Base-by-base conservation (phyloP, 1,140 invertebrate genomes). In the Drosophila mojavensis region DNA sequence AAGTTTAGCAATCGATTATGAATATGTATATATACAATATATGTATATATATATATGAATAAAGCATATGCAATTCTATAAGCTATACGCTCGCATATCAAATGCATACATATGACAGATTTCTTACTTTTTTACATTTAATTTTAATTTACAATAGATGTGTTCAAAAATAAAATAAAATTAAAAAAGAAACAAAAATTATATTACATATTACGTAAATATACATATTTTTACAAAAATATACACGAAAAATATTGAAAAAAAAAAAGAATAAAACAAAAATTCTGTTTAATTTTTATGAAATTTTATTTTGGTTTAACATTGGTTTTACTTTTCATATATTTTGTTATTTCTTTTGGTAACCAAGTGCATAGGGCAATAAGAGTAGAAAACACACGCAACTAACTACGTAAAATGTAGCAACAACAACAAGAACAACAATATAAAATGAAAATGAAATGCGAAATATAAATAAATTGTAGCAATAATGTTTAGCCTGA, bases 221-320 rank as follows among this genome's bases (percentile, higher is more conserved):
- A 79, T 48, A 67, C 13, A 70, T 81, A 81, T 81, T 78, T 81
- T 81, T 81, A 81, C 73, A 78, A 78, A 81, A 81, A 81, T 80
- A 80, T 80, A 80, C 78, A 80, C 51, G 33, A 77, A 45, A 61
- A 56, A 43, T 20, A 59, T 60, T 17, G 6, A 47, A 17, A 45
- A 76, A 80, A 33, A 64, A 39, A 4, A 33, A 68, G 20, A 36
- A 15, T 39, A n/a, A 24, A 11, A 36, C 24, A 15, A n/a, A 47
- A 47, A 60, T 30, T 47, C 9, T 3, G 4, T 56, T 24, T 41
- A n/a, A 36, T 60, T 73, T 55, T 30, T 9, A 11, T 50, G 4
- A 11, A 50, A 20, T 50, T 50, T 24, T 48, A 3, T 10, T 48
- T 50, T 26, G 6, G 6, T 33, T 10, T 39, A 11, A 60, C 45